Evolutionary conservation across 2,113 vertebrate species (phyloP).

Genomic region (Eulacestoma nigropectus): DNA sequence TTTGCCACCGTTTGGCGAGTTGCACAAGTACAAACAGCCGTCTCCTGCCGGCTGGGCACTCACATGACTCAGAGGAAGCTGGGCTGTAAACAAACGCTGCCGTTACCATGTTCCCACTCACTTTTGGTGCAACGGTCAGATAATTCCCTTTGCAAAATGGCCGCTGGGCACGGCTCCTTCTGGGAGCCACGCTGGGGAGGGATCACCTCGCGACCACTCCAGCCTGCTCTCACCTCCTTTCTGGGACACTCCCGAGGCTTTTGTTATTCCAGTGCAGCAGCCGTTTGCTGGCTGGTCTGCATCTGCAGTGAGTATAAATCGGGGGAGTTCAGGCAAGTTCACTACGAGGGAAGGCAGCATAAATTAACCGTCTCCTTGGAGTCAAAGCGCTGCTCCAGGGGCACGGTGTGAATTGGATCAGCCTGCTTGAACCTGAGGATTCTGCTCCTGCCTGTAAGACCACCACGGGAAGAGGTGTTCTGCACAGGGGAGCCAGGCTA

Average conservation of each 20-base stretch:
- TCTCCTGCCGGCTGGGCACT: constrained; percentile 26
- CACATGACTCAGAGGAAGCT: constrained; percentile 62
- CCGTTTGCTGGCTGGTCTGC: neutral
- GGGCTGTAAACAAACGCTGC: constrained; percentile 55
- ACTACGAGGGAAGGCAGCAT: neutral
- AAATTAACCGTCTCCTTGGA: neutral
- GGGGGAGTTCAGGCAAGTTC: neutral
- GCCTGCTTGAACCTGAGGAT: neutral
- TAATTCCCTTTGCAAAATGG: constrained; percentile 58
- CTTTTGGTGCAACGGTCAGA: constrained; percentile 58
- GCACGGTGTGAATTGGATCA: fast-evolving
- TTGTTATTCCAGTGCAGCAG: neutral
- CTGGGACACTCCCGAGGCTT: neutral
- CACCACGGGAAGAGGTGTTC: neutral
- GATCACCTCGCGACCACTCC: neutral
- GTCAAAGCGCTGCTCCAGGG: neutral
- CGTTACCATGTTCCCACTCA: constrained; percentile 53
- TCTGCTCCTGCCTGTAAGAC: neutral
- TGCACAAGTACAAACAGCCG: constrained; percentile 39
- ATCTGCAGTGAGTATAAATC: neutral
- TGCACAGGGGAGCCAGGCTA: neutral
- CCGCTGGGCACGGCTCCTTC: constrained; percentile 18
- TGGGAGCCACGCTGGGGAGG: neutral
- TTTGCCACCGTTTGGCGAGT: constrained; percentile 46
- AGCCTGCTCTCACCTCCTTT: neutral